Base-by-base conservation (phyloP, 2,113 vertebrate genomes). In the Macrotis lagotis region DNA sequence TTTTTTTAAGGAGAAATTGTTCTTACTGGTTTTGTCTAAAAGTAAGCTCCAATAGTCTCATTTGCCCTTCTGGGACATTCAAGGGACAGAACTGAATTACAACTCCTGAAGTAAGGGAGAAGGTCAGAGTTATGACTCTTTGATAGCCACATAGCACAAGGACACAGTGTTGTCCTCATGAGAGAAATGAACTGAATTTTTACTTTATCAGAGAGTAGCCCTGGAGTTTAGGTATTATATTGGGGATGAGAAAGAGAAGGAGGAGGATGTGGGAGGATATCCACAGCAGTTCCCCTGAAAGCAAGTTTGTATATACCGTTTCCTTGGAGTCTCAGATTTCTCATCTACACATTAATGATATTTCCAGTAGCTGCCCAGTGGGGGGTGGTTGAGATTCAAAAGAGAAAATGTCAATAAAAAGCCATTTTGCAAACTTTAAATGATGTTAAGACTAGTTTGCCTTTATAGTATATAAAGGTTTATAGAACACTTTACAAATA, bases 1-100 rank as follows among this genome's bases (percentile, higher is more conserved):
- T 88, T 93, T 94, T 94, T 89, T 96, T 94, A 97, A 96, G 50
- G 51, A 93, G 93, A 50, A 97, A 97, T 97, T 94, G 94, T 95
- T 95, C 94, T 0, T 37, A 16, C n/a, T 92, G 26, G 50, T 94
- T 91, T 93, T 94, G 66, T 91, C 94, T 94, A 47, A 90, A 95
- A 10, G 47, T 94, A 93, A 51, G 2, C 3, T 28, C 55, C 83
- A 51, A 50, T 90, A 89, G 9, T 50, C 25, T 66, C 48, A 90
- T 90, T 51, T 88, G 25, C 52, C 74, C 97, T 94, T 97, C 97
- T 83, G 90, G 93, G 95, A 97, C 50, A 92, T 90, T 47, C 90
- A 92, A 88, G 51, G 92, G 48, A 59, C 44, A 4, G 22, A 51
- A 96, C 52, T 92, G 95, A 96, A 95, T 50, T 91, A 92, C 96